Conservation (phyloP, 2,888 invertebrate genomes). For the Molorchus minor region DNA sequence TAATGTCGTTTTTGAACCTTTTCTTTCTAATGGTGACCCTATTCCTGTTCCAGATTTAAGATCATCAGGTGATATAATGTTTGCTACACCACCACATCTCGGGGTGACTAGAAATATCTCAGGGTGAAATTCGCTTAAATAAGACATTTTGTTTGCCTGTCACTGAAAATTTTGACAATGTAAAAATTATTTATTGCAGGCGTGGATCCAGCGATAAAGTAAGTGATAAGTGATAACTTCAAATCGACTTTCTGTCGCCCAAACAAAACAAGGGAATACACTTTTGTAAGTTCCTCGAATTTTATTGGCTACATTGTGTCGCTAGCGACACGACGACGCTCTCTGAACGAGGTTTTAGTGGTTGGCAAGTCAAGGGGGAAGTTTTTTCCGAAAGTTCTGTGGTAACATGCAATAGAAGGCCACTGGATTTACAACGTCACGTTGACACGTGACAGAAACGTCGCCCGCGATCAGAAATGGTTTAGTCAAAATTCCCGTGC, state of each 20-base stretch:
- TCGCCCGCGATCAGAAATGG: background rate
- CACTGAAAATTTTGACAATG: conserved; percentile 11
- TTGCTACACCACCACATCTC: conserved; percentile 10
- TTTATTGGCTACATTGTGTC: too few species aligned
- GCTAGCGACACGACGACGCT: too few species aligned
- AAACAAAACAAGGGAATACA: too few species aligned
- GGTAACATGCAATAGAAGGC: background rate
- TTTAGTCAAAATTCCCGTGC: conserved; percentile 25
- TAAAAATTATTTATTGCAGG: background rate
- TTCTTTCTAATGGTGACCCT: background rate
- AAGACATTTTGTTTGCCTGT: conserved; percentile 8
- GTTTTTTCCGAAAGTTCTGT: background rate
- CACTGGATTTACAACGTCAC: background rate
- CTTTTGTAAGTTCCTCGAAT: too few species aligned
- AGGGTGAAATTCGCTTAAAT: conserved; percentile 6
- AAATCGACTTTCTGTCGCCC: too few species aligned
- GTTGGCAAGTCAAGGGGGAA: too few species aligned
- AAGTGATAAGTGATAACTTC: too few species aligned
- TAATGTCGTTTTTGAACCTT: conserved; percentile 5
- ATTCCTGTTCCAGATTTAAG: background rate
- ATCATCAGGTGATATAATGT: background rate
- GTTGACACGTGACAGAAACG: background rate
- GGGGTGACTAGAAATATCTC: conserved; percentile 8
- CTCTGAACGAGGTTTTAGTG: too few species aligned
- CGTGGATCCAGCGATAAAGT: too few species aligned